phyloP scores from a whole-genome alignment of 2,888 invertebrate genomes.

The Cephus runcator region DNA sequence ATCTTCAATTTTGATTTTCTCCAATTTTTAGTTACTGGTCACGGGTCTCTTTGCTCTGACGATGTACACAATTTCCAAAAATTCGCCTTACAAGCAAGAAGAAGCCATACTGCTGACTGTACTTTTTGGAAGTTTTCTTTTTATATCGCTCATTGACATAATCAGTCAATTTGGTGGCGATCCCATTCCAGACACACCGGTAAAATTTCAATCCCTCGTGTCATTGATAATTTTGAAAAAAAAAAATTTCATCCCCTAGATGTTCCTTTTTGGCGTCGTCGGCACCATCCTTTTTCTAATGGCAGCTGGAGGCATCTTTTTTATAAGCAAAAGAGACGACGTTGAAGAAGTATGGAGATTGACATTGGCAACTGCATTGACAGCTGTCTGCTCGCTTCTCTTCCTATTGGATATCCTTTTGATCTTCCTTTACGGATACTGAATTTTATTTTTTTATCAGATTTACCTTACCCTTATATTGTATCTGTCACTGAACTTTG shows the following conservation, averaged over 20 bases:
- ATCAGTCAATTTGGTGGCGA: slow-evolving; percentile 58
- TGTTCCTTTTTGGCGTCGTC: slow-evolving; percentile 47
- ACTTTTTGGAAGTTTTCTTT: slow-evolving; percentile 42
- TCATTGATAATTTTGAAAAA: neutral
- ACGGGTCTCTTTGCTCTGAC: slow-evolving; percentile 32
- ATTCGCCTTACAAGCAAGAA: slow-evolving; percentile 34
- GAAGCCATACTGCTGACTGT: slow-evolving; percentile 34
- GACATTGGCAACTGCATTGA: slow-evolving; percentile 30
- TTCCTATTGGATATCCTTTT: slow-evolving; percentile 44
- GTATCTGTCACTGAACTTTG: neutral
- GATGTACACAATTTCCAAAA: slow-evolving; percentile 30
- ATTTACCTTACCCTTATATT: neutral
- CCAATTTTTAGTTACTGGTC: slow-evolving; percentile 33
- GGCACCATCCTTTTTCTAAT: slow-evolving; percentile 40
- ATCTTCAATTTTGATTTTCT: neutral
- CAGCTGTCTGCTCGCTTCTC: slow-evolving; percentile 33
- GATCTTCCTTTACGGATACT: slow-evolving; percentile 49
- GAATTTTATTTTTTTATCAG: slow-evolving; percentile 4
- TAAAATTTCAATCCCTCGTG: slow-evolving; percentile 25
- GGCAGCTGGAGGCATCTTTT: slow-evolving; percentile 36
- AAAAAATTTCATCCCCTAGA: slow-evolving; percentile 27
- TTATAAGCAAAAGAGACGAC: slow-evolving; percentile 26
- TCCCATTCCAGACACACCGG: slow-evolving; percentile 60
- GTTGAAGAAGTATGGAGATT: slow-evolving; percentile 34
- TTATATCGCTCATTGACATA: slow-evolving; percentile 56